Conservation (phyloP, 2,113 vertebrate genomes). For the Elgaria multicarinata region DNA sequence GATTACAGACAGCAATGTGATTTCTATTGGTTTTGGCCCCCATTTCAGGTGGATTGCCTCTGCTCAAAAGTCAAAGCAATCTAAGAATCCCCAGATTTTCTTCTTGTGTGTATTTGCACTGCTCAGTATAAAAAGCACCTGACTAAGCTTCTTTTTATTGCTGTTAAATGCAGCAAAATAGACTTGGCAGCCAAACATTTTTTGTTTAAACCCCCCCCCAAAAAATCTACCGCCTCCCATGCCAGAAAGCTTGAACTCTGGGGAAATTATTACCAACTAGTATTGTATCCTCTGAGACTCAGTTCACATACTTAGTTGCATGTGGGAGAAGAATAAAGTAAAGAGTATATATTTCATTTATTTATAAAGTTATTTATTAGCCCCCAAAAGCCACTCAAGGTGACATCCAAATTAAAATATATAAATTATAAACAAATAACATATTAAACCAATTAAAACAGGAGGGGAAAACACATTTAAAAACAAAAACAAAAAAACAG, state of each 20-base stretch:
- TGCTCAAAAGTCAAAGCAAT: neutral
- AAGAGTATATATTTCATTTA: neutral
- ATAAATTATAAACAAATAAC: neutral
- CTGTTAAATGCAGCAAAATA: constrained; percentile 39
- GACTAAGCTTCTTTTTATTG: constrained; percentile 39
- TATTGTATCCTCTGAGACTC: constrained; percentile 47
- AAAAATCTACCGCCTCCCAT: neutral
- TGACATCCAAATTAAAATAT: neutral
- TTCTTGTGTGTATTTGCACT: constrained; percentile 17
- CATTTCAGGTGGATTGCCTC: constrained; percentile 39
- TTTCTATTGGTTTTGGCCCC: constrained; percentile 59
- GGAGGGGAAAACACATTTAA: neutral
- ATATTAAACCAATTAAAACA: neutral
- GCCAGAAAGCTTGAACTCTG: constrained; percentile 38
- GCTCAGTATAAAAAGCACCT: constrained; percentile 50
- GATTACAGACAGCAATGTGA: constrained; percentile 59
- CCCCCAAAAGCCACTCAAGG: neutral
- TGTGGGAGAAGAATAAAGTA: neutral
- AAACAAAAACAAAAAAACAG: no score
- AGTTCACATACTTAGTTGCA: constrained; percentile 27
- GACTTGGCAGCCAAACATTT: constrained; percentile 35
- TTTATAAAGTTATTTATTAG: neutral
- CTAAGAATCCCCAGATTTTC: constrained; percentile 60
- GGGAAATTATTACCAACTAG: constrained; percentile 30
- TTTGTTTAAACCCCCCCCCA: neutral